Evolutionary conservation across 2,797 vertebrate genomes (phyloP), one percentile per base, ranked within the genome.

Genomic region (Phoebastria nigripes): DNA sequence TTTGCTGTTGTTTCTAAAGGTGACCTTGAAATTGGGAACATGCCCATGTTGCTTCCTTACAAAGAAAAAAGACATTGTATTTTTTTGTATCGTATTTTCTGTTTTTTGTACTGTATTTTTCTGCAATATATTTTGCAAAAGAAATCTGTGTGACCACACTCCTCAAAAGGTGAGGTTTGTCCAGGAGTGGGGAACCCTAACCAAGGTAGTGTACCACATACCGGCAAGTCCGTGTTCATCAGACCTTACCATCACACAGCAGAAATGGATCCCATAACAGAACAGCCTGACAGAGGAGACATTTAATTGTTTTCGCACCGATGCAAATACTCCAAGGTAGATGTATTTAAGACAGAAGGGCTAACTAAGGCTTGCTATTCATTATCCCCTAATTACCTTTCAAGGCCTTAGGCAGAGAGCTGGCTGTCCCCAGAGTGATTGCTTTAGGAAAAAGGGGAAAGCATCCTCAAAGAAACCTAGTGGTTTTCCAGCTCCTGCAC

Each of bases 1-100:
- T 87, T 74, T 74, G 4, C n/a, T 70, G 11, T 18, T 89, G n/a
- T 54, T 90, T 95, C 54, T 66, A 59, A 79, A 94, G 72, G 47
- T 84, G 46, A 95, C 19, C 35, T 88, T 79, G 35, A 82, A 73
- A 76, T 31, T 59, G 20, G 11, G 37, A 72, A 61, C 4, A 1
- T 28, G n/a, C 6, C 54, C 14, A 20, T 15, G 37, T 58, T 90
- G 26, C 29, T 94, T 65, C 12, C 39, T 94, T 46, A 47, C 5
- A 44, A 54, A 35, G n/a, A 20, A 69, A 74, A 82, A 44, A 44
- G 44, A 17, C 16, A 42, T 7, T 42, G 42, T 42, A 42, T 42
- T 18, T 42, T 42, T 42, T 16, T 42, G 42, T 42, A 42, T 16
- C 17, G 42, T 42, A 42, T 42, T 42, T 42, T 42, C 42, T 42